A percentile compares a stretch with the other conserved stretches of the same genome.
These are phyloP conservation scores for Cyclura pinguis DNA, from an alignment of 2,797 vertebrate genomes.

Conservation along the genomic window DNA sequence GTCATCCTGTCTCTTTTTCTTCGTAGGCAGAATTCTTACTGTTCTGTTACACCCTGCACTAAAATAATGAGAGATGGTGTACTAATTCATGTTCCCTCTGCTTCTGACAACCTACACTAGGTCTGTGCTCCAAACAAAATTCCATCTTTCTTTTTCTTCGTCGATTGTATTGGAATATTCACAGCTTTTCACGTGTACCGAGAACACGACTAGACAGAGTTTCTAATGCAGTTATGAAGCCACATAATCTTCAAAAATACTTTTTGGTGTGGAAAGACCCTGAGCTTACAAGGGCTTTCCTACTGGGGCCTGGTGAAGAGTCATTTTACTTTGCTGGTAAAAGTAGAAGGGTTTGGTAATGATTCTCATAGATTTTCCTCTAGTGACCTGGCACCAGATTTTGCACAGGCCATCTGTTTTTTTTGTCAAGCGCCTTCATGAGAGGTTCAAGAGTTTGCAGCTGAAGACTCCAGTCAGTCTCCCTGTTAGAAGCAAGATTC, in stretches of 20 bases:
- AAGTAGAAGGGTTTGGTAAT: not conserved
- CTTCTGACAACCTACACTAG: not conserved
- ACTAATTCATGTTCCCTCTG: not conserved
- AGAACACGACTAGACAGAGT: not conserved
- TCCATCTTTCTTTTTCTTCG: too few species aligned
- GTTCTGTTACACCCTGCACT: not conserved
- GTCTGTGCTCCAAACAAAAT: not conserved
- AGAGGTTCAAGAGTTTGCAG: not conserved
- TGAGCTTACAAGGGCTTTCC: not conserved
- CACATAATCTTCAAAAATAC: not conserved
- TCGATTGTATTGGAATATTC: not conserved
- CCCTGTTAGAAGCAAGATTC: not conserved
- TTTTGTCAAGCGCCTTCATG: constrained; percentile 1
- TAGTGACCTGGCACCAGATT: not conserved
- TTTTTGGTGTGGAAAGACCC: not conserved
- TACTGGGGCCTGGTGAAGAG: not conserved
- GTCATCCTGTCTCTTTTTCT: not conserved
- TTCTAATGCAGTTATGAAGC: not conserved
- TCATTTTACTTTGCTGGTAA: not conserved
- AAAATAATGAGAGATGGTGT: not conserved
- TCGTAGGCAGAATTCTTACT: not conserved
- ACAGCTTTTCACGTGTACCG: not conserved
- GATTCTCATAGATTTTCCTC: not conserved
- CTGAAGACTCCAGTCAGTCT: not conserved
- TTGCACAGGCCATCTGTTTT: not conserved